Evolutionary conservation across 2,113 vertebrate genomes (phyloP).

Genomic region (Cranoglanis bouderius): DNA sequence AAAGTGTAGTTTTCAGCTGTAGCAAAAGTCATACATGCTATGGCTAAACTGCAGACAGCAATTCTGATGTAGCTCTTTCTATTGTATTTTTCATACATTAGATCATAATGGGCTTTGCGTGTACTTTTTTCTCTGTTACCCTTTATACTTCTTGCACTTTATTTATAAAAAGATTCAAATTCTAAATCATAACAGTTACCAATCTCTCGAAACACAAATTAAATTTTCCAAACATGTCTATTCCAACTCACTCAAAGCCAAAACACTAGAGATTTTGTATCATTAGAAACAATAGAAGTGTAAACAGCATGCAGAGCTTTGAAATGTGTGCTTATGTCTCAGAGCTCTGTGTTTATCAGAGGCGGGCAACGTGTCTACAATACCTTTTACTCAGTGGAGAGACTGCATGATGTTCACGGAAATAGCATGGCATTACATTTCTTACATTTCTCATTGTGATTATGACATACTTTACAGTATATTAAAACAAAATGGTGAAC

Average conservation of each 20-base stretch:
- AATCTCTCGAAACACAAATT: background rate
- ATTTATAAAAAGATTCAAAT: background rate
- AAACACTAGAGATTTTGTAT: background rate
- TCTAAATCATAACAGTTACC: background rate
- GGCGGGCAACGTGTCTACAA: background rate
- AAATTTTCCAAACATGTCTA: background rate
- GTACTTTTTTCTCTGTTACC: background rate
- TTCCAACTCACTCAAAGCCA: background rate
- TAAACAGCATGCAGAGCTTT: background rate
- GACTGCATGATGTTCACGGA: background rate
- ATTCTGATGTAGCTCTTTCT: background rate
- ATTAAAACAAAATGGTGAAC: background rate
- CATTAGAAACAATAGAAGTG: background rate
- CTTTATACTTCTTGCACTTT: background rate
- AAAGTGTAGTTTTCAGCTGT: background rate
- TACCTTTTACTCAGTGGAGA: background rate
- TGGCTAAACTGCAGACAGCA: background rate
- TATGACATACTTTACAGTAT: background rate
- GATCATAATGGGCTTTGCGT: background rate
- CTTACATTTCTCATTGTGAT: background rate
- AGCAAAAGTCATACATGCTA: background rate
- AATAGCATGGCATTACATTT: background rate
- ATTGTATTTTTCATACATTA: background rate
- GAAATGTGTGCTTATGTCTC: background rate
- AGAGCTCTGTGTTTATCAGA: conserved; percentile 2